Base-by-base conservation (phyloP, 2,888 invertebrate species). In the Drosophila dives region DNA sequence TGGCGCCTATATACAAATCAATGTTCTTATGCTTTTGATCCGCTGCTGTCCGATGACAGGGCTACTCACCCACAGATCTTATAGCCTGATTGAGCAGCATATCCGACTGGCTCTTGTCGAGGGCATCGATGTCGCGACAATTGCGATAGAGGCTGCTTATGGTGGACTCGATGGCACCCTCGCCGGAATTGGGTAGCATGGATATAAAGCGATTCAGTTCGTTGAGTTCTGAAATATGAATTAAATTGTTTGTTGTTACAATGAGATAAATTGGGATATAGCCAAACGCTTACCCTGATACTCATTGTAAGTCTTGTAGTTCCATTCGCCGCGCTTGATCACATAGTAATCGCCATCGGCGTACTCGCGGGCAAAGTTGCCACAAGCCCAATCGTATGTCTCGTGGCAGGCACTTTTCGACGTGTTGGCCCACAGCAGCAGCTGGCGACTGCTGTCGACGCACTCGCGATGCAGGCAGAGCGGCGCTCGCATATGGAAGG, bases 341-440 rank as follows among this genome's bases (percentile, higher is more conserved):
- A 92, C 92, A 83, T 84, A 92, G 69, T 91, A 92, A 62, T 92
- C 91, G 49, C 91, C 90, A 8, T 90, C 86, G 55, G 89, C 87
- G 66, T 92, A 93, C 58, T 92, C 92, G 51, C 86, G 88, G 34
- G 85, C 90, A 67, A 93, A 93, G 72, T 92, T 93, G 7, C 93
- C 93, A 55, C 93, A 93, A 23, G 92, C 92, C 92, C 93, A 93
- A 38, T 92, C 89, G 73, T 93, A 93, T 8, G 93, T 92, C 32
- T 92, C 90, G 48, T 91, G 91, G 74, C 93, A 93, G 34, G 92
- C 91, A 66, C 88, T 88, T 72, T 90, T 86, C 23, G 92, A 87
- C 23, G 87, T 91, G 79, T 93, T 93, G 17, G 93, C 91, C 93
- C 92, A 93, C 7, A 92, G 84, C 26, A 93, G 71, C 62, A 93